A percentile compares a stretch with the other conserved stretches of the same genome.
Evolutionary conservation across 2,888 invertebrate species (phyloP).

Genomic region (Ichneumoninae sp.): DNA sequence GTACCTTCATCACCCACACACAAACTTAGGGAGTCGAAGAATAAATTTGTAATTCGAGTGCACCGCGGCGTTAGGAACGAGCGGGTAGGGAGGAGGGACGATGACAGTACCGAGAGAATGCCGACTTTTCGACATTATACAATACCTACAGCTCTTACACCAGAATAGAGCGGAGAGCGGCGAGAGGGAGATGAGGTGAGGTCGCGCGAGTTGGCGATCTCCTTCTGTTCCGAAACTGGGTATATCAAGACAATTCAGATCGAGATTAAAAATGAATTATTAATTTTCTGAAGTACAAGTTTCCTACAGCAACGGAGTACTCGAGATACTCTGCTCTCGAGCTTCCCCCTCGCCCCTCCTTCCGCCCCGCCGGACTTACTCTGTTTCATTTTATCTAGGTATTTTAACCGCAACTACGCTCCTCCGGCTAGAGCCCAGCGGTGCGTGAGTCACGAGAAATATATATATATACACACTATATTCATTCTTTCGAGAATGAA

Average conservation of each 20-base stretch:
- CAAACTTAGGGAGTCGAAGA: slow-evolving; percentile 53
- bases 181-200: not conserved
- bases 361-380: not conserved
- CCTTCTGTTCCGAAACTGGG: slow-evolving; percentile 4
- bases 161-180: not conserved
- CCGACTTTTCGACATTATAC: slow-evolving; percentile 52
- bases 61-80: not conserved
- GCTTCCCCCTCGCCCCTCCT: not conserved
- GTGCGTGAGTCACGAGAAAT: slow-evolving; percentile 63
- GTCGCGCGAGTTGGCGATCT: not conserved
- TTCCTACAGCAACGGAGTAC: not conserved
- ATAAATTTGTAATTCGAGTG: slow-evolving; percentile 67
- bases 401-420: not conserved
- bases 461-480: slow-evolving; percentile 12
- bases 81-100: not conserved
- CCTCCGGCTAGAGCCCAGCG: not conserved
- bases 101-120: not conserved
- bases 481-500: slow-evolving; percentile 57
- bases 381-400: slow-evolving; percentile 14
- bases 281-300: slow-evolving; percentile 33
- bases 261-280: slow-evolving; percentile 56
- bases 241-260: slow-evolving; percentile 50
- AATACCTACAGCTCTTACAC: slow-evolving; percentile 1
- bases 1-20: slow-evolving; percentile 52
- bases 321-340: not conserved